Base-by-base conservation (phyloP, 2,113 vertebrate species). In the Brienomyrus longianalis region DNA sequence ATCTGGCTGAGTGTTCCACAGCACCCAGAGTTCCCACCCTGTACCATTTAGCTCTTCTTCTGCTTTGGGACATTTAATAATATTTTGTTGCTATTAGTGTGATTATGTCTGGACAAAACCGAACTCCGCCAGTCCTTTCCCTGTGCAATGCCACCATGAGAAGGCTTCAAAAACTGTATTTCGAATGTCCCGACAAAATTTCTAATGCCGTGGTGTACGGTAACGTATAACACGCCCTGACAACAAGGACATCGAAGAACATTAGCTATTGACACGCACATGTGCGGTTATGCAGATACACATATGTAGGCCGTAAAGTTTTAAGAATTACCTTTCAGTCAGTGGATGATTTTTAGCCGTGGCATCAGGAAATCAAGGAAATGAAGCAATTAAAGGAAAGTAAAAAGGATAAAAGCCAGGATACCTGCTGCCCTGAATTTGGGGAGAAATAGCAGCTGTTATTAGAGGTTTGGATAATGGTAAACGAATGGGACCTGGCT, bases 21-120 rank as follows among this genome's bases (percentile, higher is more conserved):
- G 92, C 92, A 92, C 91, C 89, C 90, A 88, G 90, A 91, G 88
- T 92, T 91, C 90, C 92, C 92, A 88, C 88, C 35, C 59, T 13
- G 85, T 48, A 90, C 89, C 27, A 19, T 62, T 66, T 77, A 35
- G 6, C 23, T 51, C 17, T 59, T 52, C 70, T 80, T 86, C 89
- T 52, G 89, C 88, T 83, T 59, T 89, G 74, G 90, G 90, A 91
- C 90, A 92, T 86, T 90, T 86, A 86, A 91, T 91, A 90, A 54
- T 92, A 13, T 92, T 93, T 89, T 84, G 45, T 52, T 89, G 56
- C 77, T 88, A 89, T 90, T 92, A 92, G 59, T 87, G 59, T 87
- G 86, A 51, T 21, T 39, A 48, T 59, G 31, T 35, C 84, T 86
- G 88, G 90, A 43, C 48, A 59, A 54, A 92, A 83, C 87, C 62